Base-by-base conservation (phyloP, 2,888 invertebrate genomes). In the Caenorhabditis sp. region DNA sequence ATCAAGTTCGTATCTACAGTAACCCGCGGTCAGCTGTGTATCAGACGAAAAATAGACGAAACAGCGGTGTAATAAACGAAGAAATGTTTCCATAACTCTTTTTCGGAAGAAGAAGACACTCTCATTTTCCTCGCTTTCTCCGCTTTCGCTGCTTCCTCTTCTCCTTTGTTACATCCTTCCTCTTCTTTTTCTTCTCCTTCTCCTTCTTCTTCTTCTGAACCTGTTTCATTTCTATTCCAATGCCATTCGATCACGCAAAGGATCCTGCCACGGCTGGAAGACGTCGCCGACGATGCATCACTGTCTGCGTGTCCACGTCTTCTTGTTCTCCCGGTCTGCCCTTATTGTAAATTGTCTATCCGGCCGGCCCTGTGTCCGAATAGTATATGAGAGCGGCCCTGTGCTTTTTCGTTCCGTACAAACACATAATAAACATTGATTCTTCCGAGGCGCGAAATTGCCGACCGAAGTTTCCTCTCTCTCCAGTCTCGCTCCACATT, bases 151-250 rank as follows among this genome's bases (percentile, higher is more conserved):
- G 9, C 20, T 22, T 48, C 41, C 17, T 43, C 27, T 26, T 39
- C 24, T 61, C 50, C 26, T 66, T 56, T 66, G 66, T 66, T 66
- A 66, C 66, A 66, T 58, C 43, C 39, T 9, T 35, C 11, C 9
- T 9, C 9, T 9, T 9, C n/a, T 17, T 20, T 11, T 22, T 39
- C 50, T 53, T 63, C 52, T 52, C 24, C 43, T 26, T 27, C n/a
- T 41, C 32, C 20, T 50, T 39, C 17, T n/a, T n/a, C n/a, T n/a
- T n/a, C n/a, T n/a, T n/a, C n/a, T 39, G 37, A 62, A 62, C 62
- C 62, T 62, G 62, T 62, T 48, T 66, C 53, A 56, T 48, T 53
- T 39, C 53, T n/a, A 39, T 39, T 53, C 37, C 30, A 17, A 30
- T 53, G 53, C 32, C 53, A 53, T 35, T 52, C 35, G 48, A 48